Evolutionary conservation across 2,113 vertebrate species (phyloP), one percentile per base, ranked within the genome.

Genomic region (Martes martes): DNA sequence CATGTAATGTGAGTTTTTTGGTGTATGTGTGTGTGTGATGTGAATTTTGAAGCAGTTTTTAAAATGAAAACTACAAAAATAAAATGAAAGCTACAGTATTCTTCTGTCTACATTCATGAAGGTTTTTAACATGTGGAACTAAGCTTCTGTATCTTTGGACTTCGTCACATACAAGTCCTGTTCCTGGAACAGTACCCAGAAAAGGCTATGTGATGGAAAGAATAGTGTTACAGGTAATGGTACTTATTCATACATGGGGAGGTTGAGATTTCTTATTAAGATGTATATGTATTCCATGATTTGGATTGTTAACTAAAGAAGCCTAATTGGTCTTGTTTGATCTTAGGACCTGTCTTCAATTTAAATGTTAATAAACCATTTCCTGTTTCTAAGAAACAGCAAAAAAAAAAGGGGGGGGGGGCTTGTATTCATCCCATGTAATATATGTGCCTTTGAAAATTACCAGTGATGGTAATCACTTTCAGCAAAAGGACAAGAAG

Each of bases 91-190:
- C 88, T 33, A 96, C 23, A 39, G n/a, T 95, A 76, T 94, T 97
- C 9, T 97, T 97, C 42, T 90, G 19, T 96, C 96, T 98, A 61
- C 4, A n/a, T 98, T 96, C 79, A 33, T 96, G 61, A 97, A 98
- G 99, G 73, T 98, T 99, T 81, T 98, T 99, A 83, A 99, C 99
- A 73, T 98, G 98, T 96, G 99, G 99, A 97, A 99, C 99, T 94
- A 99, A 99, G 96, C 99, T 99, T 96, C 98, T 99, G 21, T 99
- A 99, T 88, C 98, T 99, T 95, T 99, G 99, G 99, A 99, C 99
- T 7, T 99, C 99, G 4, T 98, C 99, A 67, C 98, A 99, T 91
- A 98, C 93, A 5, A 98, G 97, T 83, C 97, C 98, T 26, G 47
- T 97, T 3, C 93, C 98, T 47, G 98, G 98, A 86, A 89, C 92